Evolutionary conservation across 2,888 invertebrate species (phyloP).

Genomic region (Ptychoptera albimana): DNA sequence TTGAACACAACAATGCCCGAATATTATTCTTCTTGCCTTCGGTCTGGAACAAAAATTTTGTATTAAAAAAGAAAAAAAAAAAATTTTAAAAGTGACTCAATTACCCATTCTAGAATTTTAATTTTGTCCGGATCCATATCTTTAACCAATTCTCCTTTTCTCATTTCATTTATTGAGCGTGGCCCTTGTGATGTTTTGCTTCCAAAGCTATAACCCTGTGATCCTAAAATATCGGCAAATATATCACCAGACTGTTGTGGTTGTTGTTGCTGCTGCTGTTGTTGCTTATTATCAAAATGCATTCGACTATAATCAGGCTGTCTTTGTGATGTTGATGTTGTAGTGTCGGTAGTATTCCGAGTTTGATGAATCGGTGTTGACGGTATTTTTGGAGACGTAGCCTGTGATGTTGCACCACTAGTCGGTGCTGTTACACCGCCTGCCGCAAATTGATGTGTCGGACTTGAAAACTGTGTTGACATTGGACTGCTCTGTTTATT

Average conservation of each 20-base stretch:
- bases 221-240: constrained; percentile 81
- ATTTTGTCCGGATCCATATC: constrained; percentile 88
- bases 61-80: background rate
- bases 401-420: constrained; percentile 1
- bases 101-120: constrained; percentile 66
- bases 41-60: constrained; percentile 37
- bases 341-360: constrained; percentile 1
- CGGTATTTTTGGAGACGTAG: background rate
- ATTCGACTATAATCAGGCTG: constrained; percentile 46
- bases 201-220: constrained; percentile 74
- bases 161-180: constrained; percentile 82
- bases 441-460: constrained; percentile 21
- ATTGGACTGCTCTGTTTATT: constrained; percentile 19
- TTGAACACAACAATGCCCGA: constrained; percentile 82
- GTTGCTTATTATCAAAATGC: constrained; percentile 45
- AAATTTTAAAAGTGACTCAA: constrained; percentile 8
- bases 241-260: constrained; percentile 37
- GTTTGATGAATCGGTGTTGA: constrained; percentile 7
- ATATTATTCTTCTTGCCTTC: constrained; percentile 96
- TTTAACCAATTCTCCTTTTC: constrained; percentile 68
- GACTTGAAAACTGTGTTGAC: constrained; percentile 27
- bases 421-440: background rate
- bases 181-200: constrained; percentile 60
- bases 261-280: constrained; percentile 9
- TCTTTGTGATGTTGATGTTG: constrained; percentile 12